A percentile compares a stretch with the other conserved stretches of the same genome.
Conservation (phyloP, 2,888 invertebrate species). For the Aelia acuminata region DNA sequence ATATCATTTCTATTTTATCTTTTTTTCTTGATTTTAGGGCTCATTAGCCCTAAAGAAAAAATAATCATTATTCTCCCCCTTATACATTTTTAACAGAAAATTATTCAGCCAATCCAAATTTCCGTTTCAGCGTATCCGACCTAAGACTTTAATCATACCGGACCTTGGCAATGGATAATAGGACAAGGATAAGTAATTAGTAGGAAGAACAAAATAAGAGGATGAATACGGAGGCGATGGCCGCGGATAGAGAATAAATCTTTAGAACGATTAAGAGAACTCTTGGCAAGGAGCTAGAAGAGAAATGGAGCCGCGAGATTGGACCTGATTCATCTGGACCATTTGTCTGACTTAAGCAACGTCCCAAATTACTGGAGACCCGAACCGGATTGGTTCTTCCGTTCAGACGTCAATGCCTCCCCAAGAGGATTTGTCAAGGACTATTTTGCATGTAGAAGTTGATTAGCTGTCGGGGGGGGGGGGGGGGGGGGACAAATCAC, state of each 20-base stretch:
- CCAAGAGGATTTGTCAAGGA: not conserved
- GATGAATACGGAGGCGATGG: not conserved
- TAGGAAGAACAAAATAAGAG: not conserved
- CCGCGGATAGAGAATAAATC: not conserved
- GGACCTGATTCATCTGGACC: slow-evolving; percentile 28
- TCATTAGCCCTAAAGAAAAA: no score
- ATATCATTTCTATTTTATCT: no score
- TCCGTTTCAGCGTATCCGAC: not conserved
- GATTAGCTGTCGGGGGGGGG: not conserved
- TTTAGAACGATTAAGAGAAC: slow-evolving; percentile 12
- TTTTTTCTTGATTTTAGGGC: no score
- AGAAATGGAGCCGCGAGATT: slow-evolving; percentile 27
- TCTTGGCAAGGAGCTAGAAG: slow-evolving; percentile 18
- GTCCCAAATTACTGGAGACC: slow-evolving; percentile 18
- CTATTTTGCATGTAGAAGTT: slow-evolving; percentile 9
- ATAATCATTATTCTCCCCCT: no score
- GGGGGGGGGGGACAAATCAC: not conserved
- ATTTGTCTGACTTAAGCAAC: slow-evolving; percentile 30
- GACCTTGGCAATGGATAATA: not conserved
- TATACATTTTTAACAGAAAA: not conserved
- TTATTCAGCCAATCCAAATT: not conserved
- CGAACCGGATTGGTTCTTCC: not conserved
- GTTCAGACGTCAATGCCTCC: slow-evolving; percentile 19
- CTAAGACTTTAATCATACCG: not conserved
- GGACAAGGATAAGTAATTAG: not conserved